Evolutionary conservation across 1,140 invertebrate genomes (phyloP), one percentile per base, ranked within the genome.

Genomic region (Drosophila cardini): DNA sequence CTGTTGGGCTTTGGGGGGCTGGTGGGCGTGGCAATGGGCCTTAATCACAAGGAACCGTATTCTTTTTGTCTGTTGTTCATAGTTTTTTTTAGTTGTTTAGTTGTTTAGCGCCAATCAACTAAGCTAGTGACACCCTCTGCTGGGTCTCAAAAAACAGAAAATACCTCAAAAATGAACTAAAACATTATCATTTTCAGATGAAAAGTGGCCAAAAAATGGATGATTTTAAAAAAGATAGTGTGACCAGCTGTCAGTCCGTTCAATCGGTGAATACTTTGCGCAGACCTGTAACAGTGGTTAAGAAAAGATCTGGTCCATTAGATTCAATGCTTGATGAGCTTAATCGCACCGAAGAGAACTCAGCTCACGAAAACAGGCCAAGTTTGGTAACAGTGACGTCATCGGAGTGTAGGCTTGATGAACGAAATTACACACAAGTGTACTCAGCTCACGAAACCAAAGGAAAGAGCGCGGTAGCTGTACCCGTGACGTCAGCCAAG

Each of bases 301-400:
- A 90, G 18, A 90, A 87, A 53, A 70, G 67, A 34, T 90, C 86
- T 15, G 79, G 76, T 9, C 87, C 79, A 0, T 72, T 90, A 16
- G 74, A 90, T 40, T 61, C 61, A 0, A 75, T 72, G 2, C 74
- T 90, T 9, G 69, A 77, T 32, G 67, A 80, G 36, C 32, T 90
- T 10, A 18, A 61, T 46, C 42, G 8, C 30, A 13, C 56, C 13
- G 60, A 71, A 21, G 15, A 48, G 3, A 9, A 11, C 9, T 6
- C 32, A 10, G 38, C n/a, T 9, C 11, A n/a, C 36, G 50, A 43
- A 11, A n/a, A 46, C 4, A 26, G 21, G 21, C 21, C 4, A 26
- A 26, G 21, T 26, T 26, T 5, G 21, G 21, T 26, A 26, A 5
- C 21, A 4, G 21, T 26, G 21, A 26, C 21, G 21, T 26, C 21